Evolutionary conservation across 2,888 invertebrate species (phyloP), one percentile per base, ranked within the genome.

Genomic region (Melieria picta): DNA sequence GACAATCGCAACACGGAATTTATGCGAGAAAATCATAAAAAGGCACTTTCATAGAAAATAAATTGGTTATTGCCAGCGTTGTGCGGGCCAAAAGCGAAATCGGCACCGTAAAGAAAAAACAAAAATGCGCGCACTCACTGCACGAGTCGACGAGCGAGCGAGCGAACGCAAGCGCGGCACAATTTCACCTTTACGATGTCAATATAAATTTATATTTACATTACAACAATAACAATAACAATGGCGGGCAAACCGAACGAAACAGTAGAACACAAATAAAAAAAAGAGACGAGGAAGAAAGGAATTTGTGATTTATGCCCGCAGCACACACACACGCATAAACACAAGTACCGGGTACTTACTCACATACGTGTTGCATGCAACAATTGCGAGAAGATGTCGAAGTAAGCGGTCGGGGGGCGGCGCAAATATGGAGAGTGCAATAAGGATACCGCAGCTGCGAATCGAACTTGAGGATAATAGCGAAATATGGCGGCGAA

Each of bases 191-290:
- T 81, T 81, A 81, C 82, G 81, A 81, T 80, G 79, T 77, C 81
- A 80, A 82, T 81, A 82, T 81, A 81, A 81, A 82, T 82, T 82
- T 81, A 82, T 82, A 81, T 81, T 80, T 81, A 75, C 81, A 82
- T 81, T 82, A 80, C 80, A 81, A 81, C 77, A 81, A 81, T 78
- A 16, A 48, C 5, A 60, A 73, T 47, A 65, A 56, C 48, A 50
- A 67, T 48, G 43, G 47, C 16, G 30, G 47, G 46, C n/a, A 47
- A 10, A 62, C 11, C 10, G 42, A 46, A 45, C 50, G 30, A 46
- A 50, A 58, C 56, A 48, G 43, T 47, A 48, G 4, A 10, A 48
- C 58, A 56, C 58, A 65, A 52, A 11, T 11, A 43, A 16, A 60
- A 46, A 43, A 65, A 42, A 10, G 60, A 68, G 71, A 68, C 60